Evolutionary conservation across 2,888 invertebrate species (phyloP), one percentile per base, ranked within the genome.

Genomic region (Druceiella hillmani): DNA sequence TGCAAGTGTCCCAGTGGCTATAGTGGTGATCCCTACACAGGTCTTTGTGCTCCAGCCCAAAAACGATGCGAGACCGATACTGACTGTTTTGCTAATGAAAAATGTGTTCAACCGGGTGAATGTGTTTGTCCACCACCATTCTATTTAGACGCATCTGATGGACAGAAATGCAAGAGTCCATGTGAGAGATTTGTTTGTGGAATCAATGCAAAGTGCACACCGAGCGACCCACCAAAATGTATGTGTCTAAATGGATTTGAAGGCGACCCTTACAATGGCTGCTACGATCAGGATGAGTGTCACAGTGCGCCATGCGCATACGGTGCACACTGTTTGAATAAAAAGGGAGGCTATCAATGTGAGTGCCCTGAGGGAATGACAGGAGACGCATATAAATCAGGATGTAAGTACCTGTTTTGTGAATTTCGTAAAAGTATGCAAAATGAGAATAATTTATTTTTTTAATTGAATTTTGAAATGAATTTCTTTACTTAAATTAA

Each of bases 51-150:
- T 3, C 79, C 87, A 6, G 85, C 86, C 40, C 88, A 87, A 57
- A 83, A 87, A 47, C 78, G 84, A 44, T 93, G 92, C 55, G 77
- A 83, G 3, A 81, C 78, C 45, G 89, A 92, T 55, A 78, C 78
- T 38, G 91, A 92, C 56, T 93, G 93, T 56, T 79, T 80, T 36
- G 61, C 82, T 0, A 92, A 93, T 57, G 91, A 93, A 62, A 87
- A 87, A 61, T 93, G 93, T 58, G 82, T 91, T 15, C 87, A 92
- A 59, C 91, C 91, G 2, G 92, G 92, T 2, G 85, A 89, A 62
- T 93, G 93, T 55, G 78, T 91, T 11, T 93, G 93, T 56, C 88
- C 89, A 16, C 90, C 91, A 11, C 93, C 93, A 1, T 93, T 83
- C 65, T 91, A 88, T 60, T 77, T 84, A 17, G 92, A 93, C 57